phyloP scores from a whole-genome alignment of 2,888 invertebrate genomes.

The Scaptodrosophila latifasciaeformis region DNA sequence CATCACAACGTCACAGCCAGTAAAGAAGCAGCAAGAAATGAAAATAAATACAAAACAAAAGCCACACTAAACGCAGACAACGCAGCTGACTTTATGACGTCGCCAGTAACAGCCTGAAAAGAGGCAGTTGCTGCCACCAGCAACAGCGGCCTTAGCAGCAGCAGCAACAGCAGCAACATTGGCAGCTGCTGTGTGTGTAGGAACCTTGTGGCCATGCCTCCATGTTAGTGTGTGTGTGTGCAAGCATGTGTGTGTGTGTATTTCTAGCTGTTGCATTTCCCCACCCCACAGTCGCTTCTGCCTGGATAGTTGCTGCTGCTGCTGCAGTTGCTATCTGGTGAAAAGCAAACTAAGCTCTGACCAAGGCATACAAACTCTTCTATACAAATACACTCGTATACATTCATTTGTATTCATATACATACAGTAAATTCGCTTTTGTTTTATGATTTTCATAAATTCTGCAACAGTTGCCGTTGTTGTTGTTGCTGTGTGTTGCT shows the following conservation, averaged over 20 bases:
- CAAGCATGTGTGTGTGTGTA: slow-evolving; percentile 25
- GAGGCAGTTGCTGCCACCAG: neutral
- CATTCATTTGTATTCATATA: slow-evolving; percentile 5
- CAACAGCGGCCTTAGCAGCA: slow-evolving; percentile 25
- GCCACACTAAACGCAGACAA: slow-evolving; percentile 27
- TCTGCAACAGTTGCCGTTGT: slow-evolving; percentile 41
- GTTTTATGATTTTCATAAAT: slow-evolving; percentile 62
- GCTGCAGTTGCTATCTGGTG: slow-evolving; percentile 1
- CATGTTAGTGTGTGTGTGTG: too few species aligned
- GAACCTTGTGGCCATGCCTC: too few species aligned
- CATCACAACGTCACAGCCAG: slow-evolving; percentile 38
- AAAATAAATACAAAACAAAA: slow-evolving; percentile 5
- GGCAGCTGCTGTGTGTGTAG: too few species aligned
- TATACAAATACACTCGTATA: slow-evolving; percentile 24
- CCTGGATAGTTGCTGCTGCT: neutral
- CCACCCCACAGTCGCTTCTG: neutral
- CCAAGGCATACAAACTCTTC: neutral
- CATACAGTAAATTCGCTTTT: slow-evolving; percentile 54
- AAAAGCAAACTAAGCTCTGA: slow-evolving; percentile 21
- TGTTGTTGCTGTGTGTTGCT: neutral
- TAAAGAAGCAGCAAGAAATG: neutral
- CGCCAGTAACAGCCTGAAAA: slow-evolving; percentile 37
- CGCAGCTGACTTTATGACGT: slow-evolving; percentile 67
- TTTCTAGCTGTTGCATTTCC: slow-evolving; percentile 51
- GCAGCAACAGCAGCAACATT: slow-evolving; percentile 34